Percentiles rank a stretch among this genome's conserved stretches.
Conservation (phyloP, 1,140 invertebrate species). For the Drosophila tsacasi region DNA sequence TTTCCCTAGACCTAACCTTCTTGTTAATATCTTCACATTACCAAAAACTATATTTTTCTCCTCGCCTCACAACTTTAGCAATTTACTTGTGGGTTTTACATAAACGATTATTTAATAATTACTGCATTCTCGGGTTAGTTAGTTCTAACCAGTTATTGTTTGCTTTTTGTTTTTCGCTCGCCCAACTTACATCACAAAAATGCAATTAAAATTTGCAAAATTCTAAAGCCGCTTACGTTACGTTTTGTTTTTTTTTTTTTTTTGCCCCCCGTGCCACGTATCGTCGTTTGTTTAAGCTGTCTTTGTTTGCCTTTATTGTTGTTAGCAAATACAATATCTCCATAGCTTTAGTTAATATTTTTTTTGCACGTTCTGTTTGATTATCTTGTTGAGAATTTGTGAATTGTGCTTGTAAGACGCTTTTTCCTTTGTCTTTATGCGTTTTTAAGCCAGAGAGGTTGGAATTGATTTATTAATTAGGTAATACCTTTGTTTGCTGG, state of each 20-base stretch:
- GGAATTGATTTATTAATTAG: constrained; percentile 11
- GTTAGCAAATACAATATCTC: constrained; percentile 5
- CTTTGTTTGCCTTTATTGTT: constrained; percentile 37
- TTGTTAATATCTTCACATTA: neutral
- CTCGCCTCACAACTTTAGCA: neutral
- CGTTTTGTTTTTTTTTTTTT: constrained; percentile 23
- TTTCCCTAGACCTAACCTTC: neutral
- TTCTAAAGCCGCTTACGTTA: constrained; percentile 57
- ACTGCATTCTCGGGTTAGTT: constrained; percentile 1
- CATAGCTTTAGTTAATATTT: constrained; percentile 21
- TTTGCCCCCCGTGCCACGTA: constrained; percentile 6
- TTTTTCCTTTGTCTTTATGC: constrained; percentile 63
- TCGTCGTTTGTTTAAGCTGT: constrained; percentile 21
- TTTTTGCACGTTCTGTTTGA: constrained; percentile 52
- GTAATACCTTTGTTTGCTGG: constrained; percentile 5
- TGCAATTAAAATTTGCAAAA: constrained; percentile 60
- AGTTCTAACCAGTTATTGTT: constrained; percentile 18
- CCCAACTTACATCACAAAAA: constrained; percentile 71
- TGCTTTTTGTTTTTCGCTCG: neutral
- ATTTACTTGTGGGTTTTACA: constrained; percentile 12
- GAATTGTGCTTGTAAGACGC: constrained; percentile 50
- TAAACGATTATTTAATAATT: constrained; percentile 40
- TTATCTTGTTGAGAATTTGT: constrained; percentile 51
- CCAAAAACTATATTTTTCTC: no score
- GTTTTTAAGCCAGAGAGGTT: constrained; percentile 12